These are phyloP conservation scores for Palythoa grandiflora DNA, from an alignment of 92 coral and sea anemone species.

Conservation along the genomic window DNA sequence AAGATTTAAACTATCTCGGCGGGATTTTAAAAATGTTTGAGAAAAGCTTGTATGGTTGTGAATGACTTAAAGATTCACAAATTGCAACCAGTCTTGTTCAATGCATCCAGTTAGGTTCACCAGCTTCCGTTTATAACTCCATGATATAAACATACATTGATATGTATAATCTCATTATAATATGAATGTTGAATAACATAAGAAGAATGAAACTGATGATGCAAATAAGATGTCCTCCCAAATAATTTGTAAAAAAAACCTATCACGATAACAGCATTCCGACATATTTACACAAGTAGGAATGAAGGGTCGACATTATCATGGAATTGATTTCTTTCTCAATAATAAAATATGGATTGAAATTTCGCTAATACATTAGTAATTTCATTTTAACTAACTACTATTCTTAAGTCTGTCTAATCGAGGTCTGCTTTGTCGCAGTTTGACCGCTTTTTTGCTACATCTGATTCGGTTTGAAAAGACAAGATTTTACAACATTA, in stretches of 20 bases:
- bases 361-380: not conserved
- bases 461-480: not conserved
- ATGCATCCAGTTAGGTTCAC: not conserved
- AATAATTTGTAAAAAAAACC: not conserved
- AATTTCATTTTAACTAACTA: slow-evolving; percentile 29
- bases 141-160: not conserved
- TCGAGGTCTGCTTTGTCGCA: not conserved
- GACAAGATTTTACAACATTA: not conserved
- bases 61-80: not conserved
- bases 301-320: not conserved
- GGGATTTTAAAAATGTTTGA: not conserved
- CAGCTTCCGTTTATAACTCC: not conserved
- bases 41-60: not conserved
- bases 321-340: not conserved
- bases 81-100: not conserved
- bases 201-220: not conserved
- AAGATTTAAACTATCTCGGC: not conserved
- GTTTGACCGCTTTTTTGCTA: not conserved
- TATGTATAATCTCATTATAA: not conserved
- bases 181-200: slow-evolving; percentile 6
- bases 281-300: not conserved
- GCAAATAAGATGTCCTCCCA: not conserved
- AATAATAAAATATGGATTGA: not conserved
- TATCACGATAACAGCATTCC: not conserved
- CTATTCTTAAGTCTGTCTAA: not conserved